phyloP scores from a whole-genome alignment of 2,888 invertebrate genomes.

The Pycnomerus fuliginosus region DNA sequence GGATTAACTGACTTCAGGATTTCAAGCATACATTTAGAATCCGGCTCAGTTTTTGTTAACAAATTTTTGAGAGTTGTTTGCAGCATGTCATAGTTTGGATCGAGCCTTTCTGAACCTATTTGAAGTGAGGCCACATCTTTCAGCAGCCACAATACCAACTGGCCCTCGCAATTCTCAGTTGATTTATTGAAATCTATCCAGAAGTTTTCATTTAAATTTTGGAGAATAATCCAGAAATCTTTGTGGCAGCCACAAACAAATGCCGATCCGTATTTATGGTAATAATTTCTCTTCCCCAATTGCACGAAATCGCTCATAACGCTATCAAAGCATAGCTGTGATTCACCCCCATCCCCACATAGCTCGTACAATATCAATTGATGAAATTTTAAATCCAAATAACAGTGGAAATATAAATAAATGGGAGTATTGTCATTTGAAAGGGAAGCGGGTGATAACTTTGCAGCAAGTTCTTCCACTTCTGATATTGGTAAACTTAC shows the following conservation, averaged over 20 bases:
- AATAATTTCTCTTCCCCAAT: conserved; percentile 34
- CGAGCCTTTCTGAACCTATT: conserved; percentile 23
- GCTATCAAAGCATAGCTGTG: conserved; percentile 16
- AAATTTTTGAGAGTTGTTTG: conserved; percentile 37
- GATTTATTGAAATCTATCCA: conserved; percentile 43
- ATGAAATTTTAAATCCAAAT: conserved; percentile 37
- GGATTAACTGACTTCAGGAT: conserved; percentile 38
- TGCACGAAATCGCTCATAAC: conserved; percentile 37
- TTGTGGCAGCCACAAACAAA: conserved; percentile 42
- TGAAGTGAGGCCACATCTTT: conserved; percentile 38
- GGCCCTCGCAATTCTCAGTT: conserved; percentile 31
- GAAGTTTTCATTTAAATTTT: conserved; percentile 33
- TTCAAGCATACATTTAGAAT: conserved; percentile 25
- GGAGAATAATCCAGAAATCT: conserved; percentile 42
- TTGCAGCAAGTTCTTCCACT: conserved; percentile 24
- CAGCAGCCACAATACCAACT: conserved; percentile 40
- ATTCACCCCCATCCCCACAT: conserved; percentile 23
- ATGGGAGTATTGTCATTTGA: conserved; percentile 29
- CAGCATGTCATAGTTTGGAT: conserved; percentile 39
- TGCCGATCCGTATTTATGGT: conserved; percentile 23
- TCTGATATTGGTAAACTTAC: conserved; percentile 24
- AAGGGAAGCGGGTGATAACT: conserved; percentile 23
- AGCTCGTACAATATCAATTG: conserved; percentile 26
- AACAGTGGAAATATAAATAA: conserved; percentile 39
- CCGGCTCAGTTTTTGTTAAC: conserved; percentile 26